Evolutionary conservation across 64 coral and sea anemone species (phyloP).

Genomic region (Porites lutea): DNA sequence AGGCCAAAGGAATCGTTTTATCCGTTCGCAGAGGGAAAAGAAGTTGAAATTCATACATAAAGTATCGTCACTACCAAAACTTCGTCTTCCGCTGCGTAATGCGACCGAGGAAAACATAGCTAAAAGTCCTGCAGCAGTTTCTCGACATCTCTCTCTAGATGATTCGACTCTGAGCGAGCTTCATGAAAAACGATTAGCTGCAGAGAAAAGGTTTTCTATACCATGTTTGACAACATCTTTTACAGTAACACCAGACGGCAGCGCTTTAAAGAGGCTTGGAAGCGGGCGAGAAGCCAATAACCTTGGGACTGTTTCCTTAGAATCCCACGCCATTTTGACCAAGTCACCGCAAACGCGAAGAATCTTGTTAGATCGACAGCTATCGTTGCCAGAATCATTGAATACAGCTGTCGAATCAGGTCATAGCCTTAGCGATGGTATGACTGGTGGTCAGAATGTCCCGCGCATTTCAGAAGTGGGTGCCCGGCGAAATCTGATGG

Average conservation of each 20-base stretch:
- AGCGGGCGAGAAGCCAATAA: no score
- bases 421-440: no score
- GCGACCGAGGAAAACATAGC: background rate
- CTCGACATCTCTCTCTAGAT: background rate
- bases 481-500: background rate
- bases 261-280: no score
- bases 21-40: background rate
- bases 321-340: background rate
- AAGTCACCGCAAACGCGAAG: background rate
- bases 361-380: background rate
- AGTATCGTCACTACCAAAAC: background rate
- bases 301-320: no score
- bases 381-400: background rate
- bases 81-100: background rate
- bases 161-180: background rate
- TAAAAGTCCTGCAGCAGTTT: background rate
- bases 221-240: background rate
- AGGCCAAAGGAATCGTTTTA: background rate
- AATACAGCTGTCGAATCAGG: no score
- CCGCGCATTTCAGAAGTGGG: background rate
- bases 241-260: background rate
- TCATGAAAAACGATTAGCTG: background rate
- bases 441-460: background rate
- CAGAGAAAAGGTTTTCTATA: background rate
- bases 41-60: background rate